These are phyloP conservation scores for Ceyx erithaca DNA, from an alignment of 2,797 vertebrate genomes.

Conservation along the genomic window DNA sequence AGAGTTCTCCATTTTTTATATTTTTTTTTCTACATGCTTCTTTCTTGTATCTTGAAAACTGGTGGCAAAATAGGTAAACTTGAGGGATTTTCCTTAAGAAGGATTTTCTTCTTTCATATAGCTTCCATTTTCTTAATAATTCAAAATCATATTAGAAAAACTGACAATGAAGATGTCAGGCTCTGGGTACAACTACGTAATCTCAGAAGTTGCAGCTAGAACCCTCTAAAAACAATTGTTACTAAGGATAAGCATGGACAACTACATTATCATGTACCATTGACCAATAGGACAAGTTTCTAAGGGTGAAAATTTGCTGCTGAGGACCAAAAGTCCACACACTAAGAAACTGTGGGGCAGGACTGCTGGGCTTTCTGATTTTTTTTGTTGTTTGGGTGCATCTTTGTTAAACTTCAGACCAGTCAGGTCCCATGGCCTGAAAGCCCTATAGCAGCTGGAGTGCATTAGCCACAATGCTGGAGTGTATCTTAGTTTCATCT, in stretches of 20 bases:
- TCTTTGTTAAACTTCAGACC: background rate
- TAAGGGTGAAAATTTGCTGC: background rate
- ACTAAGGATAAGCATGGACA: fast-evolving
- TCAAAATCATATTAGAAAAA: background rate
- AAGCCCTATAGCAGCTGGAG: slow-evolving; percentile 29
- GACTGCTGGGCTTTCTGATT: background rate
- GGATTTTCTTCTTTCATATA: background rate
- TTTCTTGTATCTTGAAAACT: background rate
- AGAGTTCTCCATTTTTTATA: background rate
- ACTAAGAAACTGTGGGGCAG: background rate
- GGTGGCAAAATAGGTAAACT: background rate
- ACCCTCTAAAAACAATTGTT: background rate
- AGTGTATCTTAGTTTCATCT: background rate
- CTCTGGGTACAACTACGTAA: background rate
- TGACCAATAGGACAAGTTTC: background rate
- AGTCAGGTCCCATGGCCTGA: background rate
- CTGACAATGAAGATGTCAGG: background rate
- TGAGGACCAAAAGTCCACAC: background rate
- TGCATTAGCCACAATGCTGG: background rate
- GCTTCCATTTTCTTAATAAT: background rate
- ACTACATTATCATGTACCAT: background rate
- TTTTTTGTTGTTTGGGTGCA: background rate
- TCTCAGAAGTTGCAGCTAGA: background rate
- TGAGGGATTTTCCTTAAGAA: background rate
- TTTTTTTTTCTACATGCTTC: background rate